A percentile compares a stretch with the other conserved stretches of the same genome.
Conservation (phyloP, 2,113 vertebrate species). For the Greenwoodochromis staneri region DNA sequence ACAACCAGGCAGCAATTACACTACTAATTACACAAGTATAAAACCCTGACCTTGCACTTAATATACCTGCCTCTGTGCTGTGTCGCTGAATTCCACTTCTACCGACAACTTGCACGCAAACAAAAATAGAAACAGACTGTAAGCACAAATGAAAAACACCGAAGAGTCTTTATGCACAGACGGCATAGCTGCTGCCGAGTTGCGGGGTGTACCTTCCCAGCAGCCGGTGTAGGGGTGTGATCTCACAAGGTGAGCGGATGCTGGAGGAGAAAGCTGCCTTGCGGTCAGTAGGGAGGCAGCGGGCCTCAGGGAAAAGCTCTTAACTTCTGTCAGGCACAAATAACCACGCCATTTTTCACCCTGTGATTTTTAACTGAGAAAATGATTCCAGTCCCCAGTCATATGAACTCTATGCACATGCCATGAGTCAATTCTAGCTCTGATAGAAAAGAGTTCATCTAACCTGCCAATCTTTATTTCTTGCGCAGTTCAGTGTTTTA, state of each 20-base stretch:
- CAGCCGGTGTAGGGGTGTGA: slow-evolving; percentile 41
- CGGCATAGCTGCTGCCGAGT: neutral
- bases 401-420: slow-evolving; percentile 70
- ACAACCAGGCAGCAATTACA: slow-evolving; percentile 40
- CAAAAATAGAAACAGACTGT: slow-evolving; percentile 2
- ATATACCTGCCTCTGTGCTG: neutral
- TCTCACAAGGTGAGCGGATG: slow-evolving; percentile 72
- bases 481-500: neutral
- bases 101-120: neutral
- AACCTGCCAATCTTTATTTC: neutral
- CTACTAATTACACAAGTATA: slow-evolving; percentile 39
- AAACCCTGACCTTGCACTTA: slow-evolving; percentile 43
- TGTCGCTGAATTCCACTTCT: neutral
- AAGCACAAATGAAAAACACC: neutral
- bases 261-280: slow-evolving; percentile 68
- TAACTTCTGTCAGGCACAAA: slow-evolving; percentile 82
- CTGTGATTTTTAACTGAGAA: slow-evolving; percentile 72
- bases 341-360: slow-evolving; percentile 78
- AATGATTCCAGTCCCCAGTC: slow-evolving; percentile 72
- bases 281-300: slow-evolving; percentile 71
- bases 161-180: neutral
- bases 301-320: slow-evolving; percentile 75
- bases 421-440: slow-evolving; percentile 67
- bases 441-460: slow-evolving; percentile 31
- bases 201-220: slow-evolving; percentile 27